A percentile compares a stretch with the other conserved stretches of the same genome.
Evolutionary conservation across 2,888 invertebrate species (phyloP).

Genomic region (Maniola hyperantus): DNA sequence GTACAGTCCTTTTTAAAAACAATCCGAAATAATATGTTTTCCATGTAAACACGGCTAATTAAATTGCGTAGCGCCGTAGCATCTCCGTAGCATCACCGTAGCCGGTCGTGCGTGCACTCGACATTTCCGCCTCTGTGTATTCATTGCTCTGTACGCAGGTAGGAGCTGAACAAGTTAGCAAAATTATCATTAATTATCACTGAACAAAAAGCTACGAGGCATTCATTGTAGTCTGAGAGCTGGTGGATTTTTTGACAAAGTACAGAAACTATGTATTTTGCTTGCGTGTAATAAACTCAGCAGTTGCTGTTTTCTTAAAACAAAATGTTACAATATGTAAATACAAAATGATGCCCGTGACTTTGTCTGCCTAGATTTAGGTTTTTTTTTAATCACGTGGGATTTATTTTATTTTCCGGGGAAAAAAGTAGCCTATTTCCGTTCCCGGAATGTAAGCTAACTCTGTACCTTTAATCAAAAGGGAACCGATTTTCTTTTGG

Average conservation of each 20-base stretch:
- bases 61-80: background rate
- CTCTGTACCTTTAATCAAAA: no score
- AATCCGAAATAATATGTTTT: background rate
- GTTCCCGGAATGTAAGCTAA: no score
- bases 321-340: no score
- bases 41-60: background rate
- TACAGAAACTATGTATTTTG: no score
- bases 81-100: background rate
- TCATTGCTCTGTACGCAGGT: conserved; percentile 36
- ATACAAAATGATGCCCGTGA: no score
- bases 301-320: background rate
- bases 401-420: no score
- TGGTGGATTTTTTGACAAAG: background rate
- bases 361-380: no score
- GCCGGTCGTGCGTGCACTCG: background rate
- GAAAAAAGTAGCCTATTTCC: no score
- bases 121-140: background rate
- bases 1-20: background rate
- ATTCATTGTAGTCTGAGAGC: background rate
- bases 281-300: no score
- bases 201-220: background rate
- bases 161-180: conserved; percentile 18
- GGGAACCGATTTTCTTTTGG: no score
- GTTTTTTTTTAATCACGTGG: no score
- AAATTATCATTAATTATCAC: conserved; percentile 13